Conservation (phyloP, 1,140 invertebrate species). For the Drosophila tsacasi region DNA sequence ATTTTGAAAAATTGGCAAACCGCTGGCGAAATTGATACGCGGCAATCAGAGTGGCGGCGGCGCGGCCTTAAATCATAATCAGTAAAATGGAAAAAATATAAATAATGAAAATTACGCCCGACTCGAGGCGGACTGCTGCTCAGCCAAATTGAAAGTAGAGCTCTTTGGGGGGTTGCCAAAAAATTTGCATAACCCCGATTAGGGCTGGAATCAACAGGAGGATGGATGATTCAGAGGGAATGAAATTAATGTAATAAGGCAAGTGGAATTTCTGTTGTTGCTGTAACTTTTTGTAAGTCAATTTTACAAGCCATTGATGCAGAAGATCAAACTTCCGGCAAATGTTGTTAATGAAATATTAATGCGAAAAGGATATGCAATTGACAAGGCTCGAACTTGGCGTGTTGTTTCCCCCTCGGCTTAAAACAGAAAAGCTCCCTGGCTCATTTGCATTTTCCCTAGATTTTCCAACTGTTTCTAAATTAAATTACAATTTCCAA, state of each 20-base stretch:
- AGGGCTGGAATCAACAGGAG: conserved; percentile 72
- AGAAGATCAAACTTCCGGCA: conserved; percentile 85
- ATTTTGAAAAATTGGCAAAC: conserved; percentile 81
- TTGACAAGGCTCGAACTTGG: conserved; percentile 62
- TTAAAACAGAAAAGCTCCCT: conserved; percentile 52
- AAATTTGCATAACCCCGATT: conserved; percentile 71
- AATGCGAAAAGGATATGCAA: conserved; percentile 85
- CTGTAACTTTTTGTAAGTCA: conserved; percentile 52
- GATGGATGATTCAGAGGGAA: conserved; percentile 73
- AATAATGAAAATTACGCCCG: conserved; percentile 78
- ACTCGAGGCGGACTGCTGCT: background rate
- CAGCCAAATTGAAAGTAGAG: conserved; percentile 76
- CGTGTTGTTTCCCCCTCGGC: conserved; percentile 19
- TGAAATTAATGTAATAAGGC: conserved; percentile 85
- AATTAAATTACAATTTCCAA: conserved; percentile 80
- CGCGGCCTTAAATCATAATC: conserved; percentile 83
- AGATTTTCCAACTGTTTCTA: conserved; percentile 49
- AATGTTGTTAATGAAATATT: conserved; percentile 85
- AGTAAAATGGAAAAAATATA: conserved; percentile 83
- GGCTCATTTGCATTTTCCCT: conserved; percentile 69
- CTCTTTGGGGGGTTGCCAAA: conserved; percentile 62
- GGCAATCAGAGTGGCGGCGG: conserved; percentile 61
- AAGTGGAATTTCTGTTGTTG: background rate
- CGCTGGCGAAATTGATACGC: conserved; percentile 76
- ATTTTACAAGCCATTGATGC: conserved; percentile 85